Percentiles rank a stretch among this genome's conserved stretches.
Evolutionary conservation across 2,888 invertebrate genomes (phyloP).

Genomic region (Ethmia dodecea): DNA sequence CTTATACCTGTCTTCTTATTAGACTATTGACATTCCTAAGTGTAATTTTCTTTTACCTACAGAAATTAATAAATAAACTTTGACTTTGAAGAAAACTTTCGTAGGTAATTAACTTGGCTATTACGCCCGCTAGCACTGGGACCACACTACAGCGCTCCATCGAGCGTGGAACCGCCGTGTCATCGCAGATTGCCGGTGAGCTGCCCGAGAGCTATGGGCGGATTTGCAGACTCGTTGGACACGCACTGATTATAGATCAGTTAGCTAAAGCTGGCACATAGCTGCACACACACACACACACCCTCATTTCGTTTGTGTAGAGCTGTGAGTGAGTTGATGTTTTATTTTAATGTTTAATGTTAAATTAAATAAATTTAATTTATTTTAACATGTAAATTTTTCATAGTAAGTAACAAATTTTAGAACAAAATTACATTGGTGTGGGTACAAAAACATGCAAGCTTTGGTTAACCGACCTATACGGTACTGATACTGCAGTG

Average conservation of each 20-base stretch:
- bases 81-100: neutral
- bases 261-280: neutral
- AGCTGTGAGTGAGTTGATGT: neutral
- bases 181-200: slow-evolving; percentile 36
- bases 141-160: slow-evolving; percentile 31
- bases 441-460: too few species aligned
- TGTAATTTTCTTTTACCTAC: too few species aligned
- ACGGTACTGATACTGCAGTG: too few species aligned
- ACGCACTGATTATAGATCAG: neutral
- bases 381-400: too few species aligned
- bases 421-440: too few species aligned
- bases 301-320: neutral
- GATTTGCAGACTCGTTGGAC: neutral
- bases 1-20: neutral
- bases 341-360: too few species aligned
- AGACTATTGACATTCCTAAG: neutral
- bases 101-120: neutral
- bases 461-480: too few species aligned
- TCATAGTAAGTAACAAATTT: too few species aligned
- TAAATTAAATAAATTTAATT: too few species aligned
- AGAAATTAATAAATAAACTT: neutral
- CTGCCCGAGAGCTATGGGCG: neutral
- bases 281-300: neutral
- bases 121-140: slow-evolving; percentile 24
- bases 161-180: slow-evolving; percentile 47